A percentile compares a stretch with the other conserved stretches of the same genome.
Conservation (phyloP, 37 sponge, comb jelly and placozoan species). For the Cladorhizidae sp. region DNA sequence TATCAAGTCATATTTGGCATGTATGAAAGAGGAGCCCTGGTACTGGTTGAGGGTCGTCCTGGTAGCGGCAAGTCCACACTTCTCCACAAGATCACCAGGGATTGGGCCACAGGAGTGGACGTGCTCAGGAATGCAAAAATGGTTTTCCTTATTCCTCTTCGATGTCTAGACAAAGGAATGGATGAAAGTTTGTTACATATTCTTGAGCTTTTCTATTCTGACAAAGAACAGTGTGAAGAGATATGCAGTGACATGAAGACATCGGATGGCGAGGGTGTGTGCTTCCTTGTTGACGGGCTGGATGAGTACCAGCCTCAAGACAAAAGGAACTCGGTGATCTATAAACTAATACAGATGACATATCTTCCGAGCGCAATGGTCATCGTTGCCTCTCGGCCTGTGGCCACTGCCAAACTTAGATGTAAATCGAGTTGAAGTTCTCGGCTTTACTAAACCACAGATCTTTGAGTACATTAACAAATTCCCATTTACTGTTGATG, state of each 20-base stretch:
- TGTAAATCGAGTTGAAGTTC: constrained; percentile 1
- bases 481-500: not conserved
- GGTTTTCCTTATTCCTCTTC: constrained; percentile 7
- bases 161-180: not conserved
- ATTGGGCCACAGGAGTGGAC: constrained; percentile 30
- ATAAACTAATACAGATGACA: not conserved
- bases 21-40: not conserved
- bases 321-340: not conserved
- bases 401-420: not conserved
- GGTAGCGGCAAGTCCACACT: constrained; percentile 50
- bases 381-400: constrained; percentile 18
- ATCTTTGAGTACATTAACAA: not conserved
- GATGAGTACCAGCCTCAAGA: constrained; percentile 6
- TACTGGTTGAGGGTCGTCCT: constrained; percentile 46
- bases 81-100: constrained; percentile 23
- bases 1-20: constrained; percentile 21
- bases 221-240: not conserved
- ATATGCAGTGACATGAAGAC: too few relatives aligned
- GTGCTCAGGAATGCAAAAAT: not conserved
- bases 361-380: not conserved
- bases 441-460: not conserved
- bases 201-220: not conserved
- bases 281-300: constrained; percentile 26
- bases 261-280: constrained; percentile 15
- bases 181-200: not conserved